Conservation (phyloP, 1,140 invertebrate species). For the Scaptodrosophila lebanonensis region DNA sequence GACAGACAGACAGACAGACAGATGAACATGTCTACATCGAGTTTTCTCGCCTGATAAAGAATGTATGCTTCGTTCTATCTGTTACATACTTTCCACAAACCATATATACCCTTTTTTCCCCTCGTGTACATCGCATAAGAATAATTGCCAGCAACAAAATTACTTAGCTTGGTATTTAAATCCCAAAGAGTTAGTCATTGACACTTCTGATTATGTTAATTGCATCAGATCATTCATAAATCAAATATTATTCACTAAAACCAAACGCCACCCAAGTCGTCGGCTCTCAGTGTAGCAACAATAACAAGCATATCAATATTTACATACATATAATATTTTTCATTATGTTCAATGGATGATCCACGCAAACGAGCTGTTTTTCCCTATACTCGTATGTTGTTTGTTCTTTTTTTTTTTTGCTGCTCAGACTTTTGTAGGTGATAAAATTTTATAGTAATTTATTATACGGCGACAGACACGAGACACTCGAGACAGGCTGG, state of each 20-base stretch:
- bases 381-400: slow-evolving; percentile 40
- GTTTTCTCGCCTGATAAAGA: too few relatives aligned
- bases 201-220: slow-evolving; percentile 59
- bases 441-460: slow-evolving; percentile 67
- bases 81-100: too few relatives aligned
- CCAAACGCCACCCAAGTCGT: too few relatives aligned
- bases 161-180: slow-evolving; percentile 30
- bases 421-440: slow-evolving; percentile 53
- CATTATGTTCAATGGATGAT: slow-evolving; percentile 45
- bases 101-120: too few relatives aligned
- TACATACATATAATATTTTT: slow-evolving; percentile 57
- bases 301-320: slow-evolving; percentile 26
- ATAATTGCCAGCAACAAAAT: too few relatives aligned
- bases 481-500: slow-evolving; percentile 9
- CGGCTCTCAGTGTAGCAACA: slow-evolving; percentile 32
- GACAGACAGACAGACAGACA: too few relatives aligned
- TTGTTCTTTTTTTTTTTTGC: too few relatives aligned
- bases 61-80: too few relatives aligned
- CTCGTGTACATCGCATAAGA: too few relatives aligned
- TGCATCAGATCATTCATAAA: slow-evolving; percentile 64
- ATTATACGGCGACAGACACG: slow-evolving; percentile 25
- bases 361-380: slow-evolving; percentile 36
- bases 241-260: slow-evolving; percentile 33
- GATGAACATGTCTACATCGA: too few relatives aligned
- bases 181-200: slow-evolving; percentile 5